Evolutionary conservation across 2,113 vertebrate genomes (phyloP), one percentile per base, ranked within the genome.

Genomic region (Centropus bengalensis): DNA sequence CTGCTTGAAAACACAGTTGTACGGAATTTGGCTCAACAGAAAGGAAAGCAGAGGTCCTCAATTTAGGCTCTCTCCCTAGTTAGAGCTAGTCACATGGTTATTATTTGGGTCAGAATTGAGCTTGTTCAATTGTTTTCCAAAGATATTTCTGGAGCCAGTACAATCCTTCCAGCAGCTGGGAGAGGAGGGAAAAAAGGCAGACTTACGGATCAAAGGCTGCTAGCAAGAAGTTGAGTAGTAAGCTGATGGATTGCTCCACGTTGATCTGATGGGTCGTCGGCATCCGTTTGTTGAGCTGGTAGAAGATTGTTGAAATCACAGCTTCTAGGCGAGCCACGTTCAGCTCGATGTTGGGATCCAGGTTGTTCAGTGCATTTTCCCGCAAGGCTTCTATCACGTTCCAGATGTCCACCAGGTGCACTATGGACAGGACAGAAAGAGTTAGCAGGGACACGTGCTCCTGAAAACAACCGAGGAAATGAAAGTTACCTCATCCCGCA

Each of bases 391-490:
- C 99, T 45, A 99, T 99, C 94, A 99, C 97, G 8, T 99, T 99
- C 99, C 99, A 99, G 87, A 99, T 99, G 97, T 99, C 99, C 81
- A 99, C 98, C 97, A 99, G 96, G 96, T 99, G 99, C 96, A 99
- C 99, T 99, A 93, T 23, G 64, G 15, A 82, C n/a, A 87, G 95
- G 58, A 51, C 86, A 97, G 95, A 71, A 66, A 93, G 38, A 93
- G 63, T 80, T 64, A 91, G 66, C 0, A 5, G 47, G 23, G 26
- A 84, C 45, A 47, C 0, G 1, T 0, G 8, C 38, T 62, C 40
- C 44, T 26, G 12, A 33, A 52, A 45, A 38, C 52, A 62, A 49
- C 55, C 23, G 58, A 80, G 73, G 52, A 33, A 62, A 74, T 36
- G 42, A 44, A 47, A 56, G 58, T 30, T 21, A 51, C 30, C 82